Percentiles rank a stretch among this genome's conserved stretches.
phyloP scores from a whole-genome alignment of 2,888 invertebrate genomes.

The Sarcophaga caerulescens region DNA sequence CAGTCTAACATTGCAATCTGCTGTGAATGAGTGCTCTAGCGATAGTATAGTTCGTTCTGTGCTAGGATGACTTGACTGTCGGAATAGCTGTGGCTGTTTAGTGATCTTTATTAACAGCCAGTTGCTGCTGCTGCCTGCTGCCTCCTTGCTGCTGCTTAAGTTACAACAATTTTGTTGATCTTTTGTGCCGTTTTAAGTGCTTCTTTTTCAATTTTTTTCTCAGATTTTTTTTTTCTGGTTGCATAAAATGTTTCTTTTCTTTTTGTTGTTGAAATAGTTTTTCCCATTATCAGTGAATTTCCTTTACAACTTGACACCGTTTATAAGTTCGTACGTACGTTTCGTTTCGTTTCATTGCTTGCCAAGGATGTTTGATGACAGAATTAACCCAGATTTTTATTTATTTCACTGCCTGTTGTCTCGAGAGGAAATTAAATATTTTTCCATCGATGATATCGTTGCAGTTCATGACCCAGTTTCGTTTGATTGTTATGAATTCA shows the following conservation, averaged over 20 bases:
- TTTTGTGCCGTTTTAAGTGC: slow-evolving; percentile 32
- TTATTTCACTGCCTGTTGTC: neutral
- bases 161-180: neutral
- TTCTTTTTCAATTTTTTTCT: neutral
- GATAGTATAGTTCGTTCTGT: no score
- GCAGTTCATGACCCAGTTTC: slow-evolving; percentile 32
- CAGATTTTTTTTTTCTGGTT: slow-evolving; percentile 26
- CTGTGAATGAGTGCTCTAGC: no score
- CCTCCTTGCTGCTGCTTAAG: slow-evolving; percentile 1
- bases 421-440: slow-evolving; percentile 53
- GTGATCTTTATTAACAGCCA: slow-evolving; percentile 29
- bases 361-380: slow-evolving; percentile 60
- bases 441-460: slow-evolving; percentile 27
- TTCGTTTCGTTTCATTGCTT: neutral
- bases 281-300: slow-evolving; percentile 52
- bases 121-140: slow-evolving; percentile 19
- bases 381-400: slow-evolving; percentile 54
- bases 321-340: neutral
- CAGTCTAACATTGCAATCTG: slow-evolving; percentile 41
- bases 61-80: no score
- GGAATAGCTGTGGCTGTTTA: neutral
- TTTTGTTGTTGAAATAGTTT: slow-evolving; percentile 24
- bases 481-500: neutral
- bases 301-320: slow-evolving; percentile 50
- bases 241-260: slow-evolving; percentile 16